These are phyloP conservation scores for Hesperophylax magnus DNA, from an alignment of 1,140 invertebrate species.

Conservation along the genomic window DNA sequence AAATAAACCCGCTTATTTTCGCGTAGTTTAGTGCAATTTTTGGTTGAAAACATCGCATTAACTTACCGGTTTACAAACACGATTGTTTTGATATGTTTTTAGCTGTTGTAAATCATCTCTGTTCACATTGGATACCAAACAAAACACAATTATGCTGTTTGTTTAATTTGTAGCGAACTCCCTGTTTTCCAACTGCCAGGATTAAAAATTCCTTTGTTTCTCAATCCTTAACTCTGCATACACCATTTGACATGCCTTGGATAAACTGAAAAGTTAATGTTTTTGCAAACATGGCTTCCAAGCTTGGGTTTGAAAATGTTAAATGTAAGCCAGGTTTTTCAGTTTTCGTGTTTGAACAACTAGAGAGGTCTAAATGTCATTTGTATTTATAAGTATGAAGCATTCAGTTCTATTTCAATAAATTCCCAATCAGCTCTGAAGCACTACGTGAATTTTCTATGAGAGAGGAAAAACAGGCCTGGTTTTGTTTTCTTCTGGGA, in stretches of 20 bases:
- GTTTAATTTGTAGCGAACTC: too few relatives aligned
- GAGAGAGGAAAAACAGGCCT: background rate
- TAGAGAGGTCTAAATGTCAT: constrained; percentile 6
- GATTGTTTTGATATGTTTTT: too few relatives aligned
- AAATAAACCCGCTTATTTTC: background rate
- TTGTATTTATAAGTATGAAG: constrained; percentile 23
- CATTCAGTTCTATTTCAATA: background rate
- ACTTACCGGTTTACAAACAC: too few relatives aligned
- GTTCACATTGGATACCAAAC: too few relatives aligned
- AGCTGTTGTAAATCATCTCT: too few relatives aligned
- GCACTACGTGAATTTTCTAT: background rate
- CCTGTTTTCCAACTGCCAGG: background rate
- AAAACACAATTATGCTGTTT: too few relatives aligned
- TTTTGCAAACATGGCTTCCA: background rate
- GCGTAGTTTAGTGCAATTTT: background rate
- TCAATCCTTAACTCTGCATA: background rate
- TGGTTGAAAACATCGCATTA: background rate
- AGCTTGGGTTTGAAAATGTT: background rate
- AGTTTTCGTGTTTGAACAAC: background rate
- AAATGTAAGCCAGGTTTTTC: background rate
- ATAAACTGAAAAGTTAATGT: constrained; percentile 1
- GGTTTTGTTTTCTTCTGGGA: background rate
- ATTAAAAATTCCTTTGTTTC: background rate
- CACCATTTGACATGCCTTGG: background rate
- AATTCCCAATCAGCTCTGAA: background rate